These are phyloP conservation scores for Drosophila nasuta DNA, from an alignment of 1,140 invertebrate species.

Conservation along the genomic window DNA sequence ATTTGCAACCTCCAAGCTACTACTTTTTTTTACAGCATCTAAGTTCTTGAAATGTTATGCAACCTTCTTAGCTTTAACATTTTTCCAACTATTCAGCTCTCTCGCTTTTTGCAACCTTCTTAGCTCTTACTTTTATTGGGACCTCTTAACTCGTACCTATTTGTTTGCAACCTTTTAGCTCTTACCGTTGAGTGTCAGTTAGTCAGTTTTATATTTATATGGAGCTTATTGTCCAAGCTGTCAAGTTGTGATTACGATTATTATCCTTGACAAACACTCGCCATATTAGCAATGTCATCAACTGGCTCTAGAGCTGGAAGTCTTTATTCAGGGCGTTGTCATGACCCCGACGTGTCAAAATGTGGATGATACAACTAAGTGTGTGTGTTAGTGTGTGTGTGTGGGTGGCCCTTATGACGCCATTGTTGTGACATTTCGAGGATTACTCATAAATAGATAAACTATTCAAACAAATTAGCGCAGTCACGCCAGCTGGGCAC, in stretches of 20 bases:
- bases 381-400: background rate
- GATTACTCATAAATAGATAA: slow-evolving; percentile 51
- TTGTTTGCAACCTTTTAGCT: too few relatives aligned
- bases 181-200: too few relatives aligned
- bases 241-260: slow-evolving; percentile 18
- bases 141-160: too few relatives aligned
- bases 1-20: too few relatives aligned
- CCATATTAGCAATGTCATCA: slow-evolving; percentile 26
- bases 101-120: too few relatives aligned
- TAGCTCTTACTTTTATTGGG: too few relatives aligned
- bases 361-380: background rate
- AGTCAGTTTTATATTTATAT: background rate
- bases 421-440: slow-evolving; percentile 67
- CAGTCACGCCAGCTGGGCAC: slow-evolving; percentile 71
- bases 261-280: slow-evolving; percentile 16
- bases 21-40: too few relatives aligned
- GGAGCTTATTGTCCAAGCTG: background rate
- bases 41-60: too few relatives aligned
- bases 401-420: slow-evolving; percentile 60
- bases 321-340: slow-evolving; percentile 26
- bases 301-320: background rate
- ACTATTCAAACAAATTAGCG: slow-evolving; percentile 68
- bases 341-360: background rate
- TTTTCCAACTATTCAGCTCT: too few relatives aligned
- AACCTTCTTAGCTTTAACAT: too few relatives aligned